Evolutionary conservation across 2,797 vertebrate species (phyloP).

Genomic region (Bovichtus variegatus): DNA sequence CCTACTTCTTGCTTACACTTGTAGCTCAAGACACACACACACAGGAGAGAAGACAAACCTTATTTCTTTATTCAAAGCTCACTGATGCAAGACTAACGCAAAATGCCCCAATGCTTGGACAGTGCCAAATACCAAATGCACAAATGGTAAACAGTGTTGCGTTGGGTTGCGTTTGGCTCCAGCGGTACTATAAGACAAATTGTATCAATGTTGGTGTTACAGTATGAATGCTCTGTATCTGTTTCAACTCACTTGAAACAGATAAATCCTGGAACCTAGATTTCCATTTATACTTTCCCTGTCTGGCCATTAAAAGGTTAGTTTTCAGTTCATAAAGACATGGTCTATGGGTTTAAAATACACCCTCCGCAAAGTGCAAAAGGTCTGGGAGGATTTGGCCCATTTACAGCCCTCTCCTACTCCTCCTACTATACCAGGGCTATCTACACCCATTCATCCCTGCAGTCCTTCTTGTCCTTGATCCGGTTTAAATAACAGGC

Average conservation of each 20-base stretch:
- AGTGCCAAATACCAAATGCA: slow-evolving; percentile 56
- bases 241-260: not conserved
- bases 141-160: slow-evolving; percentile 75
- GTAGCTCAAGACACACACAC: slow-evolving; percentile 30
- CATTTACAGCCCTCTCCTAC: slow-evolving; percentile 56
- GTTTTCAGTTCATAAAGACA: slow-evolving; percentile 47
- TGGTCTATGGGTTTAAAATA: slow-evolving; percentile 52
- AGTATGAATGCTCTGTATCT: not conserved
- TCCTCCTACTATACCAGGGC: slow-evolving; percentile 28
- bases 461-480: slow-evolving; percentile 74
- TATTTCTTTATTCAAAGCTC: slow-evolving; percentile 72
- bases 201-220: slow-evolving; percentile 45
- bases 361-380: slow-evolving; percentile 43
- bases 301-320: slow-evolving; percentile 15
- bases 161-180: slow-evolving; percentile 60
- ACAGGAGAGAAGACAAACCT: slow-evolving; percentile 66
- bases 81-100: slow-evolving; percentile 80
- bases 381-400: slow-evolving; percentile 67
- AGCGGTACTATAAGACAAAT: slow-evolving; percentile 45
- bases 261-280: not conserved
- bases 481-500: slow-evolving; percentile 77
- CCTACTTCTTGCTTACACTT: slow-evolving; percentile 38
- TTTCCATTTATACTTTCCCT: slow-evolving; percentile 6
- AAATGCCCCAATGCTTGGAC: slow-evolving; percentile 67
- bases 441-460: slow-evolving; percentile 52